Conservation (phyloP, 2,113 vertebrate genomes). For the Grantiella picta region DNA sequence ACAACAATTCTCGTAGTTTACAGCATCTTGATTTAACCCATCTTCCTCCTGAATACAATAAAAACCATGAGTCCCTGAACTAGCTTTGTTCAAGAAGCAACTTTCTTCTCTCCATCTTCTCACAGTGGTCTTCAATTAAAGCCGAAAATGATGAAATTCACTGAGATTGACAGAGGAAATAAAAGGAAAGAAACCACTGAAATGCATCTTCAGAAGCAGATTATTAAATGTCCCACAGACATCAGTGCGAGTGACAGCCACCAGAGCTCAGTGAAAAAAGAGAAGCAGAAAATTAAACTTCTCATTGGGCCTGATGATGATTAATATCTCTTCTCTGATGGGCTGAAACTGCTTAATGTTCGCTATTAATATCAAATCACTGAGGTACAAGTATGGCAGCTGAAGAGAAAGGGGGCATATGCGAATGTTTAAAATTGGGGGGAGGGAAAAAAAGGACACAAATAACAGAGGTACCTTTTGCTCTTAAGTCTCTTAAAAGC, state of each 20-base stretch:
- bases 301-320: slow-evolving; percentile 66
- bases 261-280: slow-evolving; percentile 13
- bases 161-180: slow-evolving; percentile 1
- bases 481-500: background rate
- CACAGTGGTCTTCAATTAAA: slow-evolving; percentile 49
- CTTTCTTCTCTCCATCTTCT: background rate
- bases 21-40: background rate
- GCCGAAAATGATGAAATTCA: background rate
- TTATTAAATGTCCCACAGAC: slow-evolving; percentile 21
- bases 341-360: slow-evolving; percentile 60
- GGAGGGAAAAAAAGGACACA: background rate
- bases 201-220: slow-evolving; percentile 22
- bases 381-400: slow-evolving; percentile 9
- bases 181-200: slow-evolving; percentile 17
- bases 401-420: background rate
- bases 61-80: background rate
- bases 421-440: background rate
- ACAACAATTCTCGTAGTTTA: background rate
- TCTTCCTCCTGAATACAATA: background rate
- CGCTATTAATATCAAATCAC: slow-evolving; percentile 61
- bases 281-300: slow-evolving; percentile 60
- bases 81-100: background rate
- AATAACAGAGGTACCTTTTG: background rate
- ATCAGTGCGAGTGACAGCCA: background rate
- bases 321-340: slow-evolving; percentile 65